Evolutionary conservation across 2,888 invertebrate genomes (phyloP), one percentile per base, ranked within the genome.

Genomic region (Melieria picta): DNA sequence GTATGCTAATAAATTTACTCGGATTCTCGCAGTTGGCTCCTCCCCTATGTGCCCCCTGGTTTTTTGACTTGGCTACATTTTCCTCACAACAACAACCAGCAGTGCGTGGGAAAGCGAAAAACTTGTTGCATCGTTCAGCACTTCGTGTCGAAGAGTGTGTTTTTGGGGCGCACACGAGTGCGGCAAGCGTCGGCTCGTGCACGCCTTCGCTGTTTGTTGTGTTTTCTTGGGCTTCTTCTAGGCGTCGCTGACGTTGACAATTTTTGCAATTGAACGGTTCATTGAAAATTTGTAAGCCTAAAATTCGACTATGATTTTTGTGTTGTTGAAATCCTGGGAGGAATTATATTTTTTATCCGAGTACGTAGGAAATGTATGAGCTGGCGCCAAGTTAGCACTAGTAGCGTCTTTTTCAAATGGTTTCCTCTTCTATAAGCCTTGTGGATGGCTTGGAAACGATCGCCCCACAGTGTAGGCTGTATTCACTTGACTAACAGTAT

Each of bases 61-160:
- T 52, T 9, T 52, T 52, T 9, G 52, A 50, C 7, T 4, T 46
- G 48, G 10, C 46, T 46, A 3, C 11, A 13, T 16, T 10, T 30
- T 30, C 30, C 30, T 30, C 30, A 30, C 30, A 30, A 30, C 30
- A 30, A 30, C 30, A 30, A 30, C 30, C 30, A 13, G 47, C 13
- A 30, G 52, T 62, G 47, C 42, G 5, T 66, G 63, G 58, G 56
- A 50, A 55, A 61, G 69, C 50, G 46, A 72, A 71, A 68, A 75
- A 78, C 77, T 77, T 78, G 78, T 78, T 78, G 78, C 78, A 74
- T 77, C 73, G 69, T 72, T 55, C 42, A 43, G 60, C 45, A 43
- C 13, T 65, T 48, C 52, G 46, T 65, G 16, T 13, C 6, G 48
- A 50, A 50, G 63, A 43, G 52, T 64, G 13, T 11, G 5, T 64